These are phyloP conservation scores for crab-eating macaque (Macaca fascicularis) DNA, from an alignment of 2,113 vertebrate genomes.

Conservation along the genomic window DNA sequence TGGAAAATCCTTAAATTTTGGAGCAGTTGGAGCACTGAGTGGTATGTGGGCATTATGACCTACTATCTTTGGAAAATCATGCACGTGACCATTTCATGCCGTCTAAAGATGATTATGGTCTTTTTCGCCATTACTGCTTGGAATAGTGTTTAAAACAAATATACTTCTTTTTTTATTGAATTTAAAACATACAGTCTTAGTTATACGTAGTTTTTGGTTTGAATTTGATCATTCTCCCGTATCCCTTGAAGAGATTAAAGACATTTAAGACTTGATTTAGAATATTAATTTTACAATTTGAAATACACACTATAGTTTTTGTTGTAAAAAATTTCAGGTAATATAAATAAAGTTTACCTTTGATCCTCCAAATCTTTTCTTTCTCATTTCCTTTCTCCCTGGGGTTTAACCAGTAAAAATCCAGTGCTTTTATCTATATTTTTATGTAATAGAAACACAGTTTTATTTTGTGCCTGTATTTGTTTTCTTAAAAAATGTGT, in stretches of 20 bases:
- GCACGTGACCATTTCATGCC: not conserved
- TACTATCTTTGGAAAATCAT: not conserved
- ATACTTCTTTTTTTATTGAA: not conserved
- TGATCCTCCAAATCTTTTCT: not conserved
- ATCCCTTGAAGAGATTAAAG: not conserved
- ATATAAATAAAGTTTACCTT: constrained; percentile 18
- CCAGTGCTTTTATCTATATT: not conserved
- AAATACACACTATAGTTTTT: constrained; percentile 20
- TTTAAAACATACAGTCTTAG: constrained; percentile 32
- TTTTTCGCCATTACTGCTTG: constrained; percentile 12
- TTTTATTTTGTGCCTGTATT: not conserved
- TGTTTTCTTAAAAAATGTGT: not conserved
- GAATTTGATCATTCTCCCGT: constrained; percentile 17
- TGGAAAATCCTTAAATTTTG: constrained; percentile 96
- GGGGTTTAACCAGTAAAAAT: not conserved
- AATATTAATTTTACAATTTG: constrained; percentile 14
- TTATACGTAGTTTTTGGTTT: constrained; percentile 16
- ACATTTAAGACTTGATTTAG: constrained; percentile 15
- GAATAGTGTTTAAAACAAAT: constrained; percentile 18
- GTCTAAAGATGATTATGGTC: constrained; percentile 15
- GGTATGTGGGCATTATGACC: constrained; percentile 83
- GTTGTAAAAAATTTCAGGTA: constrained; percentile 11
- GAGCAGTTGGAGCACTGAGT: constrained; percentile 96
- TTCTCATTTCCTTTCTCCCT: not conserved
- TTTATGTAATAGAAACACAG: not conserved